Conservation (phyloP, 2,888 invertebrate species). For the Agonopterix heracliana region DNA sequence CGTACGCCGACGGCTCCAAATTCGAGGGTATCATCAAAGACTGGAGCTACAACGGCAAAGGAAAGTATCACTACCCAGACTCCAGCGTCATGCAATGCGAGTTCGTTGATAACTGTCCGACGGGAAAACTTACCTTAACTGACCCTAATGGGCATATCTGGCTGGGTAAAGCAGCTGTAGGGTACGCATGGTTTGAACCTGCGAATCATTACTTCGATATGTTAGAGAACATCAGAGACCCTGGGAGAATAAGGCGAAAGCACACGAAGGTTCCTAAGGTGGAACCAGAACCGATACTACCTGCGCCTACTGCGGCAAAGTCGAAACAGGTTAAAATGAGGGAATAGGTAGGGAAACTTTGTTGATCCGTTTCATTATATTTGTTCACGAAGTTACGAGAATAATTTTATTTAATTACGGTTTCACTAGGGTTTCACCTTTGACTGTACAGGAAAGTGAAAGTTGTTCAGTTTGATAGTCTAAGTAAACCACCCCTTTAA, state of each 20-base stretch:
- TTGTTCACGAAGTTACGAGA: too few relatives aligned
- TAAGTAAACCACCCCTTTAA: too few relatives aligned
- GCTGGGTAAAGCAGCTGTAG: slow-evolving; percentile 60
- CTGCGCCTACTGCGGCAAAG: slow-evolving; percentile 15
- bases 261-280: slow-evolving; percentile 9
- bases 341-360: too few relatives aligned
- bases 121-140: slow-evolving; percentile 48
- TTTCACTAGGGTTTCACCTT: too few relatives aligned
- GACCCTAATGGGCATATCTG: slow-evolving; percentile 74
- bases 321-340: not conserved
- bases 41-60: slow-evolving; percentile 63
- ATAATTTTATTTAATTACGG: too few relatives aligned
- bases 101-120: slow-evolving; percentile 71
- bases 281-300: not conserved
- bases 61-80: slow-evolving; percentile 71
- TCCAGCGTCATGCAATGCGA: slow-evolving; percentile 57
- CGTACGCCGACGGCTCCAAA: slow-evolving; percentile 60
- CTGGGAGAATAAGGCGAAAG: slow-evolving; percentile 15
- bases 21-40: slow-evolving; percentile 71
- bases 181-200: slow-evolving; percentile 55
- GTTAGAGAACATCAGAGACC: slow-evolving; percentile 36
- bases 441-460: too few relatives aligned
- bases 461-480: too few relatives aligned
- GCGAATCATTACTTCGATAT: slow-evolving; percentile 60
- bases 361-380: too few relatives aligned